Evolutionary conservation across 2,113 vertebrate species (phyloP).

Genomic region (Oreochromis tanganicae): DNA sequence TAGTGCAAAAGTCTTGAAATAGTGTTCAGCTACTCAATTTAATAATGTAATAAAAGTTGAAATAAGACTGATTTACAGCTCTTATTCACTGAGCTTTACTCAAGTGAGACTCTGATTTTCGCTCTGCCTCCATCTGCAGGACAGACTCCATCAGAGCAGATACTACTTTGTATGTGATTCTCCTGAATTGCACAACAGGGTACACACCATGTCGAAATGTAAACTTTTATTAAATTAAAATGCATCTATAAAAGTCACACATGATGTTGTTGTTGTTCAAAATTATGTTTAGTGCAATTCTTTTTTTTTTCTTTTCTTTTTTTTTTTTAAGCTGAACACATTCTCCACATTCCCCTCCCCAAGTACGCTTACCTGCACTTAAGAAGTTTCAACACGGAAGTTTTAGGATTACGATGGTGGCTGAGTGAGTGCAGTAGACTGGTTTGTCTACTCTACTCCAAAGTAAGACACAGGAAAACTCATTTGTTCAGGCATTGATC

Average conservation of each 20-base stretch:
- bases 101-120: background rate
- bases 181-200: background rate
- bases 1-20: background rate
- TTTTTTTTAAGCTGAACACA: background rate
- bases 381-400: constrained; percentile 19
- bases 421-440: background rate
- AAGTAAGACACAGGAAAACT: background rate
- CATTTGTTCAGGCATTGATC: background rate
- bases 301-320: background rate
- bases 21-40: background rate
- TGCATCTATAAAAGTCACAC: background rate
- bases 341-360: background rate
- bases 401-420: background rate
- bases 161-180: background rate
- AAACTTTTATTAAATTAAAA: background rate
- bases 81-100: background rate
- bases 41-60: background rate
- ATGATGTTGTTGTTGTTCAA: background rate
- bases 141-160: background rate
- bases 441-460: background rate
- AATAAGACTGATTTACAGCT: background rate
- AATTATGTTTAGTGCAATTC: background rate
- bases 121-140: background rate
- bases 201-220: background rate
- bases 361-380: constrained; percentile 29